Base-by-base conservation (phyloP, 2,797 vertebrate species). In the Oreonectes daqikongensis region DNA sequence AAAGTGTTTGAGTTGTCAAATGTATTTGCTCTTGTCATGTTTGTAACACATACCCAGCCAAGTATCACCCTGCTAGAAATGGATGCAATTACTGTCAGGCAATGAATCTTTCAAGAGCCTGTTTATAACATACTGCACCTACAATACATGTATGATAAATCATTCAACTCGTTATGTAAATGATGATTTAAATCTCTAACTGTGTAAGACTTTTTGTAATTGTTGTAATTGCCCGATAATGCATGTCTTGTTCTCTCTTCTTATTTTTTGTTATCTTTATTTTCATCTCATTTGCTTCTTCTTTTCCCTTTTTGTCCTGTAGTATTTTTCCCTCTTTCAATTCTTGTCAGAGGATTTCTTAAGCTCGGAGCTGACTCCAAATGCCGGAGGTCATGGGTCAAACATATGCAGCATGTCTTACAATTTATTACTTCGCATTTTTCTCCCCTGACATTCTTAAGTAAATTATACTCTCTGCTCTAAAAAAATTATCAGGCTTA, bases 321-420 rank as follows among this genome's bases (percentile, higher is more conserved):
- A 57, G 52, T 83, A 64, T 72, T 70, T 57, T 81, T 61, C 40
- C 59, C 64, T 71, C 57, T 63, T 77, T 78, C 10, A 35, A 69
- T 72, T 86, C 72, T 77, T 85, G 76, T 79, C 80, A 79, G 66
- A 90, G 87, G 87, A 91, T 95, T 92, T 93, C 87, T 87, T 92
- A 87, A 90, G 89, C 87, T 90, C 87, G 93, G 90, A 93, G 92
- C 93, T 91, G 86, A 88, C 91, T 94, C 84, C 66, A 96, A 97
- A 97, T 96, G 92, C 93, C 94, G 95, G 92, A 93, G 94, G 93
- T 98, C 94, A 91, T 84, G 89, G 94, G 95, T 96, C 95, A 97
- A 96, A 94, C 92, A 93, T 93, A 94, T 96, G 93, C 94, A 90
- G 92, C 90, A 88, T 84, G 90, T 91, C 94, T 95, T 94, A 94